A percentile compares a stretch with the other conserved stretches of the same genome.
phyloP scores from a whole-genome alignment of 2,113 vertebrate species.

The Malurus elegans region DNA sequence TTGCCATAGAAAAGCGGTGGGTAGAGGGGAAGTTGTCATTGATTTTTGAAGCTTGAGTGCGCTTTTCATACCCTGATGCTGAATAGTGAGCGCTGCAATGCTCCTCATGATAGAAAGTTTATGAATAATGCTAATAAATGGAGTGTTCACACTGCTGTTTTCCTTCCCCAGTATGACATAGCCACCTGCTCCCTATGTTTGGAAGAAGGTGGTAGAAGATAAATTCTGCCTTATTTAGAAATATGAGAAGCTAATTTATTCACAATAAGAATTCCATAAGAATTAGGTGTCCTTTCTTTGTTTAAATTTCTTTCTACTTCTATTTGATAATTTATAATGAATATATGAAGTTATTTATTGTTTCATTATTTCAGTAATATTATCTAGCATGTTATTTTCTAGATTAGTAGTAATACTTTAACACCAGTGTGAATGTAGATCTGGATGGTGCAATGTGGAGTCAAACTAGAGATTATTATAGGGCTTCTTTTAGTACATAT shows the following conservation, averaged over 20 bases:
- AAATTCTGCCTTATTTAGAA: slow-evolving; percentile 39
- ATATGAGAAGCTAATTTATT: slow-evolving; percentile 29
- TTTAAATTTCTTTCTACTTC: not conserved
- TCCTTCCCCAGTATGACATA: slow-evolving; percentile 21
- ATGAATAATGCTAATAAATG: slow-evolving; percentile 72
- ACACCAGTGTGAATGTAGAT: not conserved
- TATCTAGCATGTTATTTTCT: not conserved
- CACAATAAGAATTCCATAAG: not conserved
- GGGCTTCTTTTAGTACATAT: not conserved
- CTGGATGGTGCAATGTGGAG: not conserved
- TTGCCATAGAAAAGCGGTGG: slow-evolving; percentile 38
- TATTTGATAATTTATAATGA: not conserved
- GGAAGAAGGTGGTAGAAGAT: slow-evolving; percentile 4
- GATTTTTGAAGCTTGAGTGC: slow-evolving; percentile 72
- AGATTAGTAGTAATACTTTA: not conserved
- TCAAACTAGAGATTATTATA: not conserved
- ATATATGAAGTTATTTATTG: not conserved
- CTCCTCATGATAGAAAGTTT: slow-evolving; percentile 53
- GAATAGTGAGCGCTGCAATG: slow-evolving; percentile 49
- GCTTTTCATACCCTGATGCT: slow-evolving; percentile 48
- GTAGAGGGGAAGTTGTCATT: slow-evolving; percentile 70
- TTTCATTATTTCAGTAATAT: not conserved
- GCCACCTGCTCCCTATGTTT: slow-evolving; percentile 60
- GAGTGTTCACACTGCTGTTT: slow-evolving; percentile 26
- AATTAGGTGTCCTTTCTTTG: not conserved